Evolutionary conservation across 2,797 vertebrate genomes (phyloP).

Genomic region (Oceanodroma leucorhoa): DNA sequence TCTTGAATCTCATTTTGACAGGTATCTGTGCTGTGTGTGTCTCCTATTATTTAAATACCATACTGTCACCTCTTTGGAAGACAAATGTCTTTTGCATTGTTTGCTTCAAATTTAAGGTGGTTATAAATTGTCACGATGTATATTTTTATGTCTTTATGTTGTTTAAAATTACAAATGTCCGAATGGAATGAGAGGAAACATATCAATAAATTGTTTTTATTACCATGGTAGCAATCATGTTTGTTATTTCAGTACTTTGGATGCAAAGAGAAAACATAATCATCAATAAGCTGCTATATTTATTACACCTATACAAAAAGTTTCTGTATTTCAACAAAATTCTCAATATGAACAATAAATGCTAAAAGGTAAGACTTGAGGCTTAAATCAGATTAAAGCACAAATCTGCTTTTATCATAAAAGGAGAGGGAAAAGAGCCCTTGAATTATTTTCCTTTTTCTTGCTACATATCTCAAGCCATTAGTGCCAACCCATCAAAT

Average conservation of each 20-base stretch:
- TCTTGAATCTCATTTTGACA: conserved; percentile 8
- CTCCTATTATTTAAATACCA: neutral
- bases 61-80: neutral
- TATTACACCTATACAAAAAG: neutral
- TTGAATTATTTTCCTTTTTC: conserved; percentile 8
- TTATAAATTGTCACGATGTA: neutral
- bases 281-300: neutral
- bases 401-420: conserved; percentile 45
- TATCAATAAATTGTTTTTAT: neutral
- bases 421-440: neutral
- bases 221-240: neutral
- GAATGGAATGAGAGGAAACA: neutral
- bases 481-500: conserved; percentile 34
- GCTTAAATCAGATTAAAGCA: conserved; percentile 38
- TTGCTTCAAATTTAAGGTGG: neutral
- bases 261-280: neutral
- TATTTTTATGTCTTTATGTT: neutral
- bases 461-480: conserved; percentile 13
- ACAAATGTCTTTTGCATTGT: neutral
- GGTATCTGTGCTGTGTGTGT: neutral
- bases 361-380: conserved; percentile 14
- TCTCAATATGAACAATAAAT: neutral
- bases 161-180: neutral
- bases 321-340: neutral
- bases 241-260: neutral